Percentiles rank a stretch among this genome's conserved stretches.
Evolutionary conservation across 2,797 vertebrate species (phyloP).

Genomic region (Diceros bicornis): DNA sequence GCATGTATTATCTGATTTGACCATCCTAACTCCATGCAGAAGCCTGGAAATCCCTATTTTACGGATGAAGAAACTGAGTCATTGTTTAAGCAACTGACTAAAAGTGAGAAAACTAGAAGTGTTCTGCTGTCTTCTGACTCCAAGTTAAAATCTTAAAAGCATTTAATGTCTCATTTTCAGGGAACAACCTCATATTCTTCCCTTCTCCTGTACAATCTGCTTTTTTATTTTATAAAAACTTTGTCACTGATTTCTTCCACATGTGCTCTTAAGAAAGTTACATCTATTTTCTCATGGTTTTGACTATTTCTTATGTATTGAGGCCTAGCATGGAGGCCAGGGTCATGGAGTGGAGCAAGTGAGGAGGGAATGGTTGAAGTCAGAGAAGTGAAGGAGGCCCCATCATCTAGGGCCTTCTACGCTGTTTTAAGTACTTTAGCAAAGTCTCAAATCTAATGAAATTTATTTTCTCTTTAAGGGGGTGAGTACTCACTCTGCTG

Average conservation of each 20-base stretch:
- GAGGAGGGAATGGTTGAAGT: background rate
- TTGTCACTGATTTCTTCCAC: background rate
- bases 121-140: background rate
- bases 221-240: slow-evolving; percentile 40
- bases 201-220: background rate
- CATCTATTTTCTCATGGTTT: background rate
- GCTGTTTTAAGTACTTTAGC: background rate
- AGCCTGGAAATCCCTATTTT: background rate
- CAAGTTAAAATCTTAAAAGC: slow-evolving; percentile 27
- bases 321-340: background rate
- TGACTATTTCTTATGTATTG: background rate
- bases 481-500: slow-evolving; percentile 37
- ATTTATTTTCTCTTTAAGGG: slow-evolving; percentile 70
- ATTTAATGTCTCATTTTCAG: background rate
- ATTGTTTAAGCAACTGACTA: background rate
- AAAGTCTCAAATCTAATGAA: background rate
- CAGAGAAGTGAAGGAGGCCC: background rate
- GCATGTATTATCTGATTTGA: background rate
- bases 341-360: background rate
- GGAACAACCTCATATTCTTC: background rate
- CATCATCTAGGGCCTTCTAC: too few relatives aligned
- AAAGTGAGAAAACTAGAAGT: background rate
- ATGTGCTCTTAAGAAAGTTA: background rate
- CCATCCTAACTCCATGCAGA: background rate
- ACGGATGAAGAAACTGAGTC: background rate